These are phyloP conservation scores for Scaptomyza reducta DNA, from an alignment of 2,888 invertebrate genomes.

Conservation along the genomic window DNA sequence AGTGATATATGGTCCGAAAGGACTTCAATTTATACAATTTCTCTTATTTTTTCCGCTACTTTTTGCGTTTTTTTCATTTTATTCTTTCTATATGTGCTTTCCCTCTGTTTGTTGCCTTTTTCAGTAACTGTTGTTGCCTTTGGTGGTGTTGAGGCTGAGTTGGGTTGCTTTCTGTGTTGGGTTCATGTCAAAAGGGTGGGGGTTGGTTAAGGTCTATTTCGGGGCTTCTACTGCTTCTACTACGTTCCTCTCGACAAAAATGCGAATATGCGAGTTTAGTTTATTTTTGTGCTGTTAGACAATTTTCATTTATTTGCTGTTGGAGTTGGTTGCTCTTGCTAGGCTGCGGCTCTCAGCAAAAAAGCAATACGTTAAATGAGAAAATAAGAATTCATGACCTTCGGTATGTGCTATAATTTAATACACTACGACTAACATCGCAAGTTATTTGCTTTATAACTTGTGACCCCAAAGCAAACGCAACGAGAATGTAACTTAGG, in stretches of 20 bases:
- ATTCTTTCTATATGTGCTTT: neutral
- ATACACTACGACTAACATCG: constrained; percentile 68
- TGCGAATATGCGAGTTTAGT: constrained; percentile 82
- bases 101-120: constrained; percentile 66
- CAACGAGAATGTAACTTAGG: neutral
- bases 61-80: constrained; percentile 55
- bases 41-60: constrained; percentile 82
- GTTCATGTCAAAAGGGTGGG: constrained; percentile 12
- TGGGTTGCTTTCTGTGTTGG: constrained; percentile 41
- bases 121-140: constrained; percentile 42
- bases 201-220: constrained; percentile 23
- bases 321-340: constrained; percentile 24
- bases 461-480: constrained; percentile 6
- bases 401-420: constrained; percentile 81
- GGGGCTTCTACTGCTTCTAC: constrained; percentile 52
- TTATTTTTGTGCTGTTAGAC: constrained; percentile 78
- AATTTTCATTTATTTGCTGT: constrained; percentile 78
- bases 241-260: constrained; percentile 75
- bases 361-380: constrained; percentile 76
- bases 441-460: constrained; percentile 56
- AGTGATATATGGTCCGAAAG: constrained; percentile 88
- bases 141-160: constrained; percentile 50
- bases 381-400: constrained; percentile 79
- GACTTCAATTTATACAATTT: constrained; percentile 85
- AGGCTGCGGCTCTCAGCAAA: constrained; percentile 47